Evolutionary conservation across 53 echinoderm and acorn worm species (phyloP).

Genomic region (Pentamera pediparva): DNA sequence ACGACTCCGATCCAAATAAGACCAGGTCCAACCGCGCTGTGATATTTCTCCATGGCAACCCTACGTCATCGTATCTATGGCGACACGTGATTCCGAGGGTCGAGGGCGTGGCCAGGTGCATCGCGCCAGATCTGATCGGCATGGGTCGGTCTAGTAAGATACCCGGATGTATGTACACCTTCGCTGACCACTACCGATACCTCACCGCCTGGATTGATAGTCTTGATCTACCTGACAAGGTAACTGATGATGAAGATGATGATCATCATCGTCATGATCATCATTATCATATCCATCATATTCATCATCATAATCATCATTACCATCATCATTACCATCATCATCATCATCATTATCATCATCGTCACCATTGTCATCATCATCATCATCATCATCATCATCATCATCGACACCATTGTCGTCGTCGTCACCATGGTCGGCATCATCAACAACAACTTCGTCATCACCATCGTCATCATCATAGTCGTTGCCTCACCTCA

Average conservation of each 20-base stretch:
- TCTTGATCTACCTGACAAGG: conserved; percentile 43
- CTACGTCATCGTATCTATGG: conserved; percentile 69
- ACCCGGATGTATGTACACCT: conserved; percentile 37
- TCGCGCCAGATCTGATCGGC: conserved; percentile 62
- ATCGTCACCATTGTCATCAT: conserved; percentile 21
- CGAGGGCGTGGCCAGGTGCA: conserved; percentile 45
- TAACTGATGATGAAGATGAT: conserved; percentile 2
- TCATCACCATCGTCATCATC: background rate
- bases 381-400: conserved; percentile 32
- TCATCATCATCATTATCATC: conserved; percentile 28
- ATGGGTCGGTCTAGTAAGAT: conserved; percentile 52
- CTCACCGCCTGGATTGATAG: conserved; percentile 55
- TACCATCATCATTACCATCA: no score
- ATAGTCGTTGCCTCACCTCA: no score
- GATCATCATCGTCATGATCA: conserved; percentile 40
- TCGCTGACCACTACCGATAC: conserved; percentile 50
- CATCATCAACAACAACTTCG: no score
- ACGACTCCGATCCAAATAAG: conserved; percentile 47
- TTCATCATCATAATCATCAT: no score
- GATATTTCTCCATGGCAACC: conserved; percentile 62
- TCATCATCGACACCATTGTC: no score
- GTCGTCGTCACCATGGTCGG: no score
- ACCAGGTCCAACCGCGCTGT: conserved; percentile 34
- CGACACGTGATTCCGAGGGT: conserved; percentile 52
- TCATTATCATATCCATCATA: conserved; percentile 25